A percentile compares a stretch with the other conserved stretches of the same genome.
Conservation (phyloP, 2,113 vertebrate genomes). For the Pipra filicauda region DNA sequence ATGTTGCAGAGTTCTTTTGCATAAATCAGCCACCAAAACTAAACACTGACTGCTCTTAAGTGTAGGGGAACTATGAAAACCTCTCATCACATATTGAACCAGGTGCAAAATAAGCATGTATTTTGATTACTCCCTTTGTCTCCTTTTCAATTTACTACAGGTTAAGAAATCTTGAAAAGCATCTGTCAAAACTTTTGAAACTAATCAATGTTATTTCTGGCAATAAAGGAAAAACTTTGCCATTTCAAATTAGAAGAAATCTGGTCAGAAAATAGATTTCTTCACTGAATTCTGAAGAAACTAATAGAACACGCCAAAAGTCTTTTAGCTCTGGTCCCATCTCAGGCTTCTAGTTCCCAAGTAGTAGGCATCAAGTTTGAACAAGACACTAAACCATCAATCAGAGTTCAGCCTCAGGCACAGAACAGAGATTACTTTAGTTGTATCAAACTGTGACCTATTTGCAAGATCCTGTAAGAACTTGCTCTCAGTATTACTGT, state of each 20-base stretch:
- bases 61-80: neutral
- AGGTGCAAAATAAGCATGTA: neutral
- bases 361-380: neutral
- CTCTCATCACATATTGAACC: neutral
- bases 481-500: neutral
- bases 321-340: neutral
- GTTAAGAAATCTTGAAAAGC: neutral
- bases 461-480: neutral
- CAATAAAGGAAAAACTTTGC: neutral
- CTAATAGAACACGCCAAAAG: neutral
- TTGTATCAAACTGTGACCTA: neutral
- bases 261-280: neutral
- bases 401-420: neutral
- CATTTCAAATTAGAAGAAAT: neutral
- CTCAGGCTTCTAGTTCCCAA: neutral
- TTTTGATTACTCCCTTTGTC: neutral
- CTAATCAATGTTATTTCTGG: neutral
- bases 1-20: neutral
- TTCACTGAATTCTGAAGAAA: neutral
- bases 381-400: neutral
- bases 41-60: neutral
- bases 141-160: neutral
- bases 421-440: neutral
- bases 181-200: neutral
- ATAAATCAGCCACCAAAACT: neutral